phyloP scores from a whole-genome alignment of 1,140 invertebrate species.

The Antheraea pernyi region DNA sequence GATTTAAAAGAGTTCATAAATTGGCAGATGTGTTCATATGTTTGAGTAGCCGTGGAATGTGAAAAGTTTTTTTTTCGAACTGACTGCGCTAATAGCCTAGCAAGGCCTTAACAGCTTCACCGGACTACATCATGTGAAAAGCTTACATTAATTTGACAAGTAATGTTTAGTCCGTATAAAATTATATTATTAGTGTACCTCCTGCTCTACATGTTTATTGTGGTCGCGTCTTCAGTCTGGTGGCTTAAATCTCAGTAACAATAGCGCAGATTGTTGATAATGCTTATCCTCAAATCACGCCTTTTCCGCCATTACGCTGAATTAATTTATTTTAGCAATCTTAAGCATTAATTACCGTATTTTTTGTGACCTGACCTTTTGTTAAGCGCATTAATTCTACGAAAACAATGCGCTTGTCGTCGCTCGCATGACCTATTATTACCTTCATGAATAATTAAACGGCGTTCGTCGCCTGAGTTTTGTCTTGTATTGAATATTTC shows the following conservation, averaged over 20 bases:
- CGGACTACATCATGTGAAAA: too few relatives aligned
- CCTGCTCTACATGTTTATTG: constrained; percentile 33
- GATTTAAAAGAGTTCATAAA: too few relatives aligned
- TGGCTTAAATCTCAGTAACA: constrained; percentile 53
- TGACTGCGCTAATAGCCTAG: too few relatives aligned
- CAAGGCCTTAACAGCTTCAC: too few relatives aligned
- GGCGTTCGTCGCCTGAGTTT: not conserved
- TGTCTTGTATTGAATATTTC: not conserved
- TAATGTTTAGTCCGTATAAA: not conserved
- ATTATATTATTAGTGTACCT: constrained; percentile 1
- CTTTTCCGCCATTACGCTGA: constrained; percentile 27
- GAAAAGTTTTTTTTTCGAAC: too few relatives aligned
- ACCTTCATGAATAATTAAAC: not conserved
- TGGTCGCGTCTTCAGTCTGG: constrained; percentile 30
- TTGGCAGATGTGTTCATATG: too few relatives aligned
- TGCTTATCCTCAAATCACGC: constrained; percentile 44
- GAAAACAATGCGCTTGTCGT: not conserved
- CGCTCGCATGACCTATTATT: not conserved
- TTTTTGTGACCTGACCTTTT: constrained; percentile 4
- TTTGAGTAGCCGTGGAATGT: too few relatives aligned
- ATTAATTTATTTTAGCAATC: constrained; percentile 33
- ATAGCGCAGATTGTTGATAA: constrained; percentile 53
- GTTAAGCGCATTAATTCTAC: not conserved
- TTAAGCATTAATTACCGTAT: constrained; percentile 26
- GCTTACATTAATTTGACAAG: too few relatives aligned